Evolutionary conservation across 2,888 invertebrate species (phyloP).

Genomic region (Asteroscopus sphinx): DNA sequence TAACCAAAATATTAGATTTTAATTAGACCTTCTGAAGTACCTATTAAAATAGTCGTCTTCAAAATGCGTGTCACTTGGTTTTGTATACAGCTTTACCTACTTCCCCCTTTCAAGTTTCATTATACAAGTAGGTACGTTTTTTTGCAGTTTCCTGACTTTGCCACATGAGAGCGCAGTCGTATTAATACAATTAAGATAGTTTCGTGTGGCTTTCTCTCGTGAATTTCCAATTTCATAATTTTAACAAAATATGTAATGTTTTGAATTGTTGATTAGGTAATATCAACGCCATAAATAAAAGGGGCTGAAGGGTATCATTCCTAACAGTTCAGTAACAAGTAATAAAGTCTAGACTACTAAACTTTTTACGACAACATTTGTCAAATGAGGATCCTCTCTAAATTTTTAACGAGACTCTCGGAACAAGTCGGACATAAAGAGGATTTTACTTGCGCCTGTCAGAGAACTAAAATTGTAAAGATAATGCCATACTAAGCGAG

Average conservation of each 20-base stretch:
- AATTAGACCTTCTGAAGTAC: too few species aligned
- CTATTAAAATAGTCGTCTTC: neutral
- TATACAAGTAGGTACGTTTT: constrained; percentile 8
- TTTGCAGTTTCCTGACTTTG: constrained; percentile 19
- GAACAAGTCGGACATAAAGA: constrained; percentile 46
- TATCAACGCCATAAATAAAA: constrained; percentile 14
- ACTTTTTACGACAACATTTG: constrained; percentile 53
- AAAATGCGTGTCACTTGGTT: neutral
- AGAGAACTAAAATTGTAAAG: constrained; percentile 42
- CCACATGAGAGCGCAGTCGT: constrained; percentile 25
- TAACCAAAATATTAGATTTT: too few species aligned
- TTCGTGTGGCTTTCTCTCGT: constrained; percentile 12
- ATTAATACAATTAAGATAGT: constrained; percentile 38
- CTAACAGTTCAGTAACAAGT: constrained; percentile 47
- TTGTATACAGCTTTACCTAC: too few species aligned
- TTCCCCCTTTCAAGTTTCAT: neutral
- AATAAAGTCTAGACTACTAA: constrained; percentile 53
- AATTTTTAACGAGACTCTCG: constrained; percentile 50
- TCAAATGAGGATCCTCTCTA: constrained; percentile 51
- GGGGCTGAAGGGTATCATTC: constrained; percentile 27
- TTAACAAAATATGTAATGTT: neutral
- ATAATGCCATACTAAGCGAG: constrained; percentile 55
- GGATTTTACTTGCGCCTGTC: constrained; percentile 37
- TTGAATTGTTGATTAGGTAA: constrained; percentile 15
- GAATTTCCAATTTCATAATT: constrained; percentile 8